Evolutionary conservation across 1,140 invertebrate species (phyloP).

Genomic region (Trichogramma pretiosum): DNA sequence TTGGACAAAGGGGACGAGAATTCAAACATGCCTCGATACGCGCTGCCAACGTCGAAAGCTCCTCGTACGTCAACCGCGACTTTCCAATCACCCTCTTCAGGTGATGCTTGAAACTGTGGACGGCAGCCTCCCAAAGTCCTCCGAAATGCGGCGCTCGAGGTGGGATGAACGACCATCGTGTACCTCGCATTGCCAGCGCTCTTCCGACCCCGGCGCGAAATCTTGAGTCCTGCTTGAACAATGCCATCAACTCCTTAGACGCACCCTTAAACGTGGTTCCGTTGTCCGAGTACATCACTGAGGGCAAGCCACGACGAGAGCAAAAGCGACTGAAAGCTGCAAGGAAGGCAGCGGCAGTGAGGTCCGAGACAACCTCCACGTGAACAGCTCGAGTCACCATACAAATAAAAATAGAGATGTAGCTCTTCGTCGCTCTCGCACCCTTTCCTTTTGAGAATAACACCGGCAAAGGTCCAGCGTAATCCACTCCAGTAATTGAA

Average conservation of each 20-base stretch:
- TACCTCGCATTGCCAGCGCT: not conserved
- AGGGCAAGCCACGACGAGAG: not conserved
- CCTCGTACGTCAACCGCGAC: not conserved
- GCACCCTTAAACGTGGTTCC: constrained; percentile 5
- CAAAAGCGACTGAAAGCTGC: not conserved
- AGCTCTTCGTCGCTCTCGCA: no score
- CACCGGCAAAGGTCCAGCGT: no score
- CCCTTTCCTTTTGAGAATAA: no score
- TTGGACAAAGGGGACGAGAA: no score
- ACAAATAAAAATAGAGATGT: no score
- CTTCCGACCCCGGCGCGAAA: not conserved
- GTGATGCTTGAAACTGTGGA: not conserved
- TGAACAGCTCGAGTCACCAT: no score
- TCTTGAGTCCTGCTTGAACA: not conserved
- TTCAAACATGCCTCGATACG: no score
- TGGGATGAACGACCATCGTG: constrained; percentile 1
- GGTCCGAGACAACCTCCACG: not conserved
- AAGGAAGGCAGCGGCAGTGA: not conserved
- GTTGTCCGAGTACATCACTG: not conserved
- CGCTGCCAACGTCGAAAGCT: no score
- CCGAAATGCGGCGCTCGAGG: not conserved
- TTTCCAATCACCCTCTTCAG: not conserved
- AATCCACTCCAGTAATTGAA: no score
- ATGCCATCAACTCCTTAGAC: not conserved
- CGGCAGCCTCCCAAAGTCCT: no score